Base-by-base conservation (phyloP, 1,140 invertebrate species). In the Asobara japonica region DNA sequence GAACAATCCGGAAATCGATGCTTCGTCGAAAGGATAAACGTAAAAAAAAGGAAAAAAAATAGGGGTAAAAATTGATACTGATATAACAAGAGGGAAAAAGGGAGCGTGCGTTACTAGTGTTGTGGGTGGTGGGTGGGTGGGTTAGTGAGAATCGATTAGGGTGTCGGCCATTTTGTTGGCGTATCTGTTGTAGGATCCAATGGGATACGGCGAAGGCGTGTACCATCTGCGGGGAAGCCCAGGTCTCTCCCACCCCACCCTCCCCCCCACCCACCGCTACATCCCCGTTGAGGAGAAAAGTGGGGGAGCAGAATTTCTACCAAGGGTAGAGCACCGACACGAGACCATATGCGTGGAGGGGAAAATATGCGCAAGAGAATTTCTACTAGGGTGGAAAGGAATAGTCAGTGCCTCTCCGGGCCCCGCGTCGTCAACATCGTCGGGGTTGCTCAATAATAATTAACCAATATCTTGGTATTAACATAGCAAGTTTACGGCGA, bases 161-260 rank as follows among this genome's bases (percentile, higher is more conserved):
- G 72, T 72, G 80, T 83, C 83, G 81, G 83, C 83, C 83, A 84
- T 84, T 84, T 84, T 84, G 82, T 84, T 83, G 78, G 76, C 76
- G 79, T 81, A 69, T 77, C 73, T 74, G 62, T 62, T 60, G 73
- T 51, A 65, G 41, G 73, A 74, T 75, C 78, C 78, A 79, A 79
- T 79, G 75, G 69, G 75, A 74, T 56, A 65, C 67, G 64, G 72
- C 16, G 76, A 64, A 78, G 83, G 83, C 81, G 82, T 84, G 83
- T 78, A 76, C 38, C 22, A 73, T 69, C 51, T 65, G 61, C 56
- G 70, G 74, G 66, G 67, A 69, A 69, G 71, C 73, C 33, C 29
- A 69, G 33, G 18, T 65, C 61, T 38, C 71, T 48, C 67, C 20
- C 30, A 38, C 69, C 11, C 69, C 38, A n/a, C 11, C 31, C 41